Percentiles rank a stretch among this genome's conserved stretches.
phyloP scores from a whole-genome alignment of 2,113 vertebrate genomes.

The Xerus inauris region DNA sequence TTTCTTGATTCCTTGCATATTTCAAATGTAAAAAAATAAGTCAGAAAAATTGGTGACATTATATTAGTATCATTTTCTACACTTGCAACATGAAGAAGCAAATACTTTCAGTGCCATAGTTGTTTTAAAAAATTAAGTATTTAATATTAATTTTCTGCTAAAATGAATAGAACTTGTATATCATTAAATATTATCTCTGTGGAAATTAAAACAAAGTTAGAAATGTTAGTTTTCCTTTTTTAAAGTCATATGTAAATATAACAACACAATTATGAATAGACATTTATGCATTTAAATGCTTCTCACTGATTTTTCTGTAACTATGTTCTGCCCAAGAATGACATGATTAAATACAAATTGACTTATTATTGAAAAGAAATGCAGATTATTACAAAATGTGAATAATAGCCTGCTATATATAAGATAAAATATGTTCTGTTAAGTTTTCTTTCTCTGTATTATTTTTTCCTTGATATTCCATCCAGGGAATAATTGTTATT shows the following conservation, averaged over 20 bases:
- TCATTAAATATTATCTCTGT: background rate
- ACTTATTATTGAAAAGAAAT: slow-evolving; percentile 1
- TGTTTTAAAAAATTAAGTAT: background rate
- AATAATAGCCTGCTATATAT: background rate
- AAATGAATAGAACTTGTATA: background rate
- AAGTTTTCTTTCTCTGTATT: background rate
- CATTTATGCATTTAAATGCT: background rate
- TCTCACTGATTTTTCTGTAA: background rate
- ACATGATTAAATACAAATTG: background rate
- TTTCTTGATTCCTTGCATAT: background rate
- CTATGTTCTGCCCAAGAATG: background rate
- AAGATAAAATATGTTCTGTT: background rate
- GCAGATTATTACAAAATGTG: background rate
- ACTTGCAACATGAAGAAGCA: background rate
- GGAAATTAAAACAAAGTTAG: slow-evolving; percentile 8
- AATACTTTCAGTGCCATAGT: background rate
- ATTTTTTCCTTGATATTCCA: background rate
- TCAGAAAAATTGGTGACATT: background rate
- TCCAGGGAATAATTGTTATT: background rate
- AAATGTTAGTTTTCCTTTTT: background rate
- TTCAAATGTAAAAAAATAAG: background rate
- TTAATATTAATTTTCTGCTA: background rate
- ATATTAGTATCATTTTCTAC: background rate
- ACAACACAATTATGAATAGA: slow-evolving; percentile 18
- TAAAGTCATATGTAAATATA: slow-evolving; percentile 33